Conservation (phyloP, 2,797 vertebrate species). For the Sphenodon punctatus region DNA sequence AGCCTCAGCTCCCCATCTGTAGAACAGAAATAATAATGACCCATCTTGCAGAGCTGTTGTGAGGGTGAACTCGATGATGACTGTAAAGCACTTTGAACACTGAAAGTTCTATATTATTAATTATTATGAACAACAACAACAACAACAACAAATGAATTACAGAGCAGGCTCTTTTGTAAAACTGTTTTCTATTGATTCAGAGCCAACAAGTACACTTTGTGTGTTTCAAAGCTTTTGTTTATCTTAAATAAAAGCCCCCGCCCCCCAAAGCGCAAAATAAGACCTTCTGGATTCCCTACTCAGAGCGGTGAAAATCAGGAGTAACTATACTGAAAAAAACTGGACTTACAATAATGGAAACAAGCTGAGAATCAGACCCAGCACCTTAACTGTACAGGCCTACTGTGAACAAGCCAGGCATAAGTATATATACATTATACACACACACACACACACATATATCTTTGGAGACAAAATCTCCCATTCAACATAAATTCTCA, state of each 20-base stretch:
- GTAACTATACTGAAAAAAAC: slow-evolving; percentile 9
- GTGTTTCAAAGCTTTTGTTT: background rate
- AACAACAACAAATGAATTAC: no score
- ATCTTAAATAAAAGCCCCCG: no score
- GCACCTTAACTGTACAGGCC: slow-evolving; percentile 1
- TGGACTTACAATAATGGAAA: background rate
- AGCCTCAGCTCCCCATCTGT: no score
- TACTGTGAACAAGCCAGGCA: no score
- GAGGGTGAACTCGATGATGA: no score
- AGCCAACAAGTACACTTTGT: background rate
- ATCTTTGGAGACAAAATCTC: slow-evolving; percentile 18
- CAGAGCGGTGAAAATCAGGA: background rate
- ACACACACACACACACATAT: background rate
- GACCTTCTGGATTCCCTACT: background rate
- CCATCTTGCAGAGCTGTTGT: no score
- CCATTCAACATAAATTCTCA: slow-evolving; percentile 30
- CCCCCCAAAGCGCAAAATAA: background rate
- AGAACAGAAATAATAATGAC: no score
- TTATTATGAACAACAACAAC: no score
- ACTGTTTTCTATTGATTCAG: background rate
- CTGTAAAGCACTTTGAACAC: no score
- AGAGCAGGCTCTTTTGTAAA: background rate
- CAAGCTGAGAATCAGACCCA: background rate
- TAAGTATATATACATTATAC: slow-evolving; percentile 1
- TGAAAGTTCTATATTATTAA: no score